phyloP scores from a whole-genome alignment of 2,797 vertebrate species.

The Tragopan temminckii region DNA sequence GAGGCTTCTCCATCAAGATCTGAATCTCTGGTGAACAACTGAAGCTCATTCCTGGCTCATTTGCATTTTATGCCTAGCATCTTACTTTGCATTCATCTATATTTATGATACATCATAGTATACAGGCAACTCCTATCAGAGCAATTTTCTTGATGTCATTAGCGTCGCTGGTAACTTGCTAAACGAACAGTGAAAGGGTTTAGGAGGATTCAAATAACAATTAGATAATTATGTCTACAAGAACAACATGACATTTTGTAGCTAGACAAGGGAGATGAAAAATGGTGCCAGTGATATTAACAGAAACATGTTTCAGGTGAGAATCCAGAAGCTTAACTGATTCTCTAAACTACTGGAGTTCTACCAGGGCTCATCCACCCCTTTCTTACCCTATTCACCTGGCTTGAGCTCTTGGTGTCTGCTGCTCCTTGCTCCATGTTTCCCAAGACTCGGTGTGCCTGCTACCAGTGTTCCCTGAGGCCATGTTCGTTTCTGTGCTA shows the following conservation, averaged over 20 bases:
- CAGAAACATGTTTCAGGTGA: background rate
- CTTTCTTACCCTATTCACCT: background rate
- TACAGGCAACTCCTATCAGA: conserved; percentile 73
- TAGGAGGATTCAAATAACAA: conserved; percentile 69
- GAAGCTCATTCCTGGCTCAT: conserved; percentile 78
- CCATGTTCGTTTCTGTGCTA: background rate
- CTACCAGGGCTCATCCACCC: accelerated
- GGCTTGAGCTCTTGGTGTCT: background rate
- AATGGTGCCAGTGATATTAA: background rate
- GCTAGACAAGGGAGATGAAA: background rate
- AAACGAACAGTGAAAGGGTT: conserved; percentile 69
- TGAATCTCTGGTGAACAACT: conserved; percentile 73
- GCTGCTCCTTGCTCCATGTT: background rate
- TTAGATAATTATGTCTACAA: conserved; percentile 70
- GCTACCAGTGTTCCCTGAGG: background rate
- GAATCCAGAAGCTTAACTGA: background rate
- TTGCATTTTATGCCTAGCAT: conserved; percentile 78
- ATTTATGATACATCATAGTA: conserved; percentile 77
- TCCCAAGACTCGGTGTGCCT: background rate
- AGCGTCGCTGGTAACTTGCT: conserved; percentile 64
- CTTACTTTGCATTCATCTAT: conserved; percentile 80
- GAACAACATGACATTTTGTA: conserved; percentile 46
- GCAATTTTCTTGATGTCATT: conserved; percentile 78
- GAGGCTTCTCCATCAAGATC: conserved; percentile 72
- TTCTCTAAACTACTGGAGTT: background rate